Base-by-base conservation (phyloP, 2,113 vertebrate species). In the Stegastes partitus region DNA sequence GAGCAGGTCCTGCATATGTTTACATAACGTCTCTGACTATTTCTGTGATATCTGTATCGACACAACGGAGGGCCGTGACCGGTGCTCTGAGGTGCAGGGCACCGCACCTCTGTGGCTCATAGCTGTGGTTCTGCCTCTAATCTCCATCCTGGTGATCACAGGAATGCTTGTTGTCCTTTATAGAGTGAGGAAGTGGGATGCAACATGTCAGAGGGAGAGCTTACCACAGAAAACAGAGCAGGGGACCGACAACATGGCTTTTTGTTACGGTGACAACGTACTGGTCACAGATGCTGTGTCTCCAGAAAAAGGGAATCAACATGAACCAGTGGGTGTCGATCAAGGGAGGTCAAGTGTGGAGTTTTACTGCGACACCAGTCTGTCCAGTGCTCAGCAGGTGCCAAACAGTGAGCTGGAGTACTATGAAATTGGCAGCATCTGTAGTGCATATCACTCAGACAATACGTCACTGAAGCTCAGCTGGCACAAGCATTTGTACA, bases 381-480 rank as follows among this genome's bases (percentile, higher is more conserved):
- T 47, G 23, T 64, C 67, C 28, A 59, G 28, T 18, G 53, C 56
- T 53, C 70, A 82, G 66, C 26, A 62, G 19, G 58, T 51, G 34
- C 49, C 45, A 34, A 70, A 77, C 21, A 88, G 71, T 84, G 92
- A 92, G 39, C 75, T 90, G 34, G 92, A 94, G 25, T 93, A 94
- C 74, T 92, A 91, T 56, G 93, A 95, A 77, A 79, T 91, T 11
- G 68, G 90, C 57, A 93, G 92, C 69, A 79, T 89, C 34, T 92
- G 82, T 9, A 91, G 88, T 82, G 64, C 65, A 15, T 79, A 72
- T 72, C 74, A 79, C 49, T 92, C 87, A 10, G 82, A 93, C 22
- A 55, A 44, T 18, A 68, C 61, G 26, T 89, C 86, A 5, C 47
- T 75, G 18, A 68, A 76, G 28, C 68, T 81, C 47, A 84, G 49